These are phyloP conservation scores for Dasyurus viverrinus DNA, from an alignment of 2,113 vertebrate species.

Conservation along the genomic window DNA sequence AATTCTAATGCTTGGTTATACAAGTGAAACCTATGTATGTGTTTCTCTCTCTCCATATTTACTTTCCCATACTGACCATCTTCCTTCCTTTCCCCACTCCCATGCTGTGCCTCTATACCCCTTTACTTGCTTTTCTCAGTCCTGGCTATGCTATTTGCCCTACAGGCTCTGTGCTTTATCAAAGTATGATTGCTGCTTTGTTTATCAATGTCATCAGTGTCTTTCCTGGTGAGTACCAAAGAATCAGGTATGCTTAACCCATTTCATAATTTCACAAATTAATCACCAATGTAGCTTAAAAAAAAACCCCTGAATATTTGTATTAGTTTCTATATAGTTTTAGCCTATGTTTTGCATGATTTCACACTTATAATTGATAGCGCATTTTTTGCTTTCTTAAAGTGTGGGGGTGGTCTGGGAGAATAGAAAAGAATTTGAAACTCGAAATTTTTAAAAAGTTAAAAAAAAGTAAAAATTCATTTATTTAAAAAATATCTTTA, in stretches of 20 bases:
- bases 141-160: background rate
- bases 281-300: background rate
- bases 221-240: constrained; percentile 19
- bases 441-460: background rate
- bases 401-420: background rate
- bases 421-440: background rate
- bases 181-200: background rate
- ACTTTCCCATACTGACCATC: background rate
- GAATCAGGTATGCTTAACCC: background rate
- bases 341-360: background rate
- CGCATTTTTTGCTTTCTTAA: background rate
- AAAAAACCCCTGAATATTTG: constrained; percentile 4
- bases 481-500: constrained; percentile 31
- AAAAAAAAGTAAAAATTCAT: background rate
- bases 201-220: background rate
- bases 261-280: background rate
- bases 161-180: background rate
- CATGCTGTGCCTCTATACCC: background rate
- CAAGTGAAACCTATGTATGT: no score
- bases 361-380: background rate
- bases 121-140: background rate
- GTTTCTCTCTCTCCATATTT: no score
- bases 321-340: constrained; percentile 58
- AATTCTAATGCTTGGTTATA: background rate
- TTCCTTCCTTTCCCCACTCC: background rate